Evolutionary conservation across 64 coral and sea anemone species (phyloP).

Genomic region (Pachyseris speciosa): DNA sequence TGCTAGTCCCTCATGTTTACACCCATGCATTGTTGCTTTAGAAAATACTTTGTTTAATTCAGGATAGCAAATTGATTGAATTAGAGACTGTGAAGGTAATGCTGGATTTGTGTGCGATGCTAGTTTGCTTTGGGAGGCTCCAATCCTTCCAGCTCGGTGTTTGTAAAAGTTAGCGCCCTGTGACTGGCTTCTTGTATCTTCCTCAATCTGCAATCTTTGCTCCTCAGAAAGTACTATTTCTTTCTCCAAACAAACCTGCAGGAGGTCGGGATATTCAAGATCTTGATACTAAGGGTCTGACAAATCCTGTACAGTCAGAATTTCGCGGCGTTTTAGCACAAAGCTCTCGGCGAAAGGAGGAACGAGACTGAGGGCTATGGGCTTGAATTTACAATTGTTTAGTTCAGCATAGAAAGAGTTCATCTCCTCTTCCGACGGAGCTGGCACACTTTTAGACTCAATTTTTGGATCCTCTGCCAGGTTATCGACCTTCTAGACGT

Average conservation of each 20-base stretch:
- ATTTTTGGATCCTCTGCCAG: neutral
- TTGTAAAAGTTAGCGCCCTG: slow-evolving; percentile 45
- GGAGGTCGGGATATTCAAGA: slow-evolving; percentile 22
- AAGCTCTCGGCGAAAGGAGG: slow-evolving; percentile 24
- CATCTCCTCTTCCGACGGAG: slow-evolving; percentile 19
- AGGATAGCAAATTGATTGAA: slow-evolving; percentile 54
- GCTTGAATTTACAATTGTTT: slow-evolving; percentile 24
- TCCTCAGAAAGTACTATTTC: slow-evolving; percentile 55
- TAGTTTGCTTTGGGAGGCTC: slow-evolving; percentile 45
- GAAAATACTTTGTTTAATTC: slow-evolving; percentile 13
- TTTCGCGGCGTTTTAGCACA: slow-evolving; percentile 52
- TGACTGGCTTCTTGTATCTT: slow-evolving; percentile 56
- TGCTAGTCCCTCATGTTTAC: slow-evolving; percentile 37
- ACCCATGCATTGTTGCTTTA: slow-evolving; percentile 12
- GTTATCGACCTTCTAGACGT: neutral
- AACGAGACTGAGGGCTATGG: slow-evolving; percentile 31
- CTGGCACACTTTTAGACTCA: neutral
- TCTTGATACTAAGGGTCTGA: slow-evolving; percentile 44
- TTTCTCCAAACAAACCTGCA: slow-evolving; percentile 36
- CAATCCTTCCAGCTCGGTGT: slow-evolving; percentile 58
- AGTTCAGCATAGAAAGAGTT: neutral
- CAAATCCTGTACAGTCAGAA: slow-evolving; percentile 44
- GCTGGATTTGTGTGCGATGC: slow-evolving; percentile 12
- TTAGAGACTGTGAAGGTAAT: slow-evolving; percentile 54
- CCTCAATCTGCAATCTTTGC: slow-evolving; percentile 48